Conservation (phyloP, 2,888 invertebrate genomes). For the Thelaira solivaga region DNA sequence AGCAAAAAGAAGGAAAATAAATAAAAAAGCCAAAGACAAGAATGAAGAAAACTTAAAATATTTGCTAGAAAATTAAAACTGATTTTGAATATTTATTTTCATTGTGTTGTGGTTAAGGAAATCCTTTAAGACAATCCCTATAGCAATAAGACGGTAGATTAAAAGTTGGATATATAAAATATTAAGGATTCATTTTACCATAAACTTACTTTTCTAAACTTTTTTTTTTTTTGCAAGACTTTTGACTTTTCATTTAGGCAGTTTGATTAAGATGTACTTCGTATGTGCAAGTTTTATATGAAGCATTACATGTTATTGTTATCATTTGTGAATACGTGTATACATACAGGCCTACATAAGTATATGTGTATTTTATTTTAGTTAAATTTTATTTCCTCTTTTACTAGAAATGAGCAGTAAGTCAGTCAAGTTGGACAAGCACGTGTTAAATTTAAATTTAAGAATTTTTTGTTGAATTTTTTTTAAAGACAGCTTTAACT, state of each 20-base stretch:
- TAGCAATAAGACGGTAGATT: constrained; percentile 23
- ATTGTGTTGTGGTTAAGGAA: neutral
- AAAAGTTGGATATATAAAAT: constrained; percentile 27
- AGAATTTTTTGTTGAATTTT: too few relatives aligned
- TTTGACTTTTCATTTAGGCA: constrained; percentile 35
- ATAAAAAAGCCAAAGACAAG: neutral
- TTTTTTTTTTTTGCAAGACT: constrained; percentile 52
- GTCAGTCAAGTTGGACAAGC: neutral
- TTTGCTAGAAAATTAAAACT: constrained; percentile 3
- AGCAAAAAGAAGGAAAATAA: constrained; percentile 1
- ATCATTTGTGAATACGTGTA: too few relatives aligned
- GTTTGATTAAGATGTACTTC: constrained; percentile 55
- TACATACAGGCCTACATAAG: neutral
- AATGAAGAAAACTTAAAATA: constrained; percentile 17
- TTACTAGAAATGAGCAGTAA: neutral
- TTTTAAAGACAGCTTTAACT: too few relatives aligned
- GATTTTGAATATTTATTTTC: constrained; percentile 16
- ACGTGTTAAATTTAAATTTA: too few relatives aligned
- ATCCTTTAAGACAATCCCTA: constrained; percentile 49
- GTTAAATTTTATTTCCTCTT: too few relatives aligned
- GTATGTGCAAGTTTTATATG: too few relatives aligned
- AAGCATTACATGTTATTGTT: too few relatives aligned
- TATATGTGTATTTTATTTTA: neutral
- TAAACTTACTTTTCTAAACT: constrained; percentile 40
- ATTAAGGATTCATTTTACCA: constrained; percentile 47